Evolutionary conservation across 2,888 invertebrate genomes (phyloP).

Genomic region (Diarsia rubi): DNA sequence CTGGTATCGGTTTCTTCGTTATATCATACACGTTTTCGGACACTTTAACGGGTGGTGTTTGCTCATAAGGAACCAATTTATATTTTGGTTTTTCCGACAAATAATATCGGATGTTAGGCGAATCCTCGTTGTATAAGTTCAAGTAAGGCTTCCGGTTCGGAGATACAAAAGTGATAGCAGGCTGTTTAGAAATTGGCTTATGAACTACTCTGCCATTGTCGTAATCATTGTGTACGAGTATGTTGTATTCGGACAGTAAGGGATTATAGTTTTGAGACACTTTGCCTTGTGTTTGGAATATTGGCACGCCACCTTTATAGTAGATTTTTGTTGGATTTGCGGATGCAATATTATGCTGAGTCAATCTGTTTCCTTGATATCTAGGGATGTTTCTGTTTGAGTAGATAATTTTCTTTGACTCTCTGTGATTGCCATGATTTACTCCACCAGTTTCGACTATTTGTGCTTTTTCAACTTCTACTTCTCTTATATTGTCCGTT

Average conservation of each 20-base stretch:
- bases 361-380: constrained; percentile 87
- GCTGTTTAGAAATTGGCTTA: constrained; percentile 76
- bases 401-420: constrained; percentile 82
- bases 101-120: constrained; percentile 82
- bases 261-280: constrained; percentile 77
- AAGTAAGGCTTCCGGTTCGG: constrained; percentile 79
- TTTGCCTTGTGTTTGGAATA: constrained; percentile 75
- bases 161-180: constrained; percentile 69
- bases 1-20: constrained; percentile 74
- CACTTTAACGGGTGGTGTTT: constrained; percentile 84
- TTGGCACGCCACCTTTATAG: constrained; percentile 80
- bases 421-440: constrained; percentile 72
- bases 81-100: constrained; percentile 84
- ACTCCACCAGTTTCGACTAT: constrained; percentile 80
- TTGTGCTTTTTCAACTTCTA: constrained; percentile 87
- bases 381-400: constrained; percentile 84
- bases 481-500: constrained; percentile 77
- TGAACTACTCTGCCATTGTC: constrained; percentile 75
- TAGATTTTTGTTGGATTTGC: constrained; percentile 86
- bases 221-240: constrained; percentile 72
- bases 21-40: constrained; percentile 71
- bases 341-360: constrained; percentile 87
- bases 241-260: constrained; percentile 70
- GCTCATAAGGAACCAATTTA: constrained; percentile 88
- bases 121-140: constrained; percentile 78